Conservation (phyloP, 1,140 invertebrate genomes). For the Rhagoletis pomonella region DNA sequence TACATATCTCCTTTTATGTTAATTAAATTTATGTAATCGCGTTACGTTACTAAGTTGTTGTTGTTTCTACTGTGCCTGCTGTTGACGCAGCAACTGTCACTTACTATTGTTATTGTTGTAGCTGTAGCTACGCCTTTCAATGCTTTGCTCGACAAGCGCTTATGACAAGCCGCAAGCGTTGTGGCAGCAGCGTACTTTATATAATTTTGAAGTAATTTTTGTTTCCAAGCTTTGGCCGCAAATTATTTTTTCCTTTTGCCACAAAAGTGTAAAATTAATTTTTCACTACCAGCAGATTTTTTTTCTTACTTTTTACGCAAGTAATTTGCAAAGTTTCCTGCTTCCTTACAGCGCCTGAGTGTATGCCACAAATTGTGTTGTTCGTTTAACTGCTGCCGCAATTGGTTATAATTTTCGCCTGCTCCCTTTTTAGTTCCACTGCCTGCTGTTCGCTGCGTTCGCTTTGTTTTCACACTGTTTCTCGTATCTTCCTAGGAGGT, state of each 20-base stretch:
- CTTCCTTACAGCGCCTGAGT: slow-evolving; percentile 1
- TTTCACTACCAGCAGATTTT: no score
- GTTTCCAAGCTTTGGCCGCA: no score
- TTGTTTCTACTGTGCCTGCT: not conserved
- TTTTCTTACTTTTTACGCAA: not conserved
- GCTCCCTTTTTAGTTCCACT: not conserved
- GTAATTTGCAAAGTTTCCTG: not conserved
- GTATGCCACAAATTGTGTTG: slow-evolving; percentile 14
- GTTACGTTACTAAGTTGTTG: not conserved
- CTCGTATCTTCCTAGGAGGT: not conserved
- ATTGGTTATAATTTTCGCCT: not conserved
- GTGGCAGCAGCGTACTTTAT: not conserved
- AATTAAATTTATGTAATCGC: slow-evolving; percentile 48
- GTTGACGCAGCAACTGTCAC: slow-evolving; percentile 7
- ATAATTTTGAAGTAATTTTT: not conserved
- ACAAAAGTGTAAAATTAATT: not conserved
- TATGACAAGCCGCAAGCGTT: not conserved
- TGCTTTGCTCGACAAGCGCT: not conserved
- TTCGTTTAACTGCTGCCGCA: not conserved
- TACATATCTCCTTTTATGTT: slow-evolving; percentile 1
- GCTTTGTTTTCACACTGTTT: slow-evolving; percentile 40
- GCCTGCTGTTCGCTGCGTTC: not conserved
- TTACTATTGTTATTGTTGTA: not conserved
- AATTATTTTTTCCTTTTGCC: no score
- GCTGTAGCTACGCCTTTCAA: slow-evolving; percentile 4